Percentiles rank a stretch among this genome's conserved stretches.
Conservation (phyloP, 2,888 invertebrate species). For the Argyresthia goedartella region DNA sequence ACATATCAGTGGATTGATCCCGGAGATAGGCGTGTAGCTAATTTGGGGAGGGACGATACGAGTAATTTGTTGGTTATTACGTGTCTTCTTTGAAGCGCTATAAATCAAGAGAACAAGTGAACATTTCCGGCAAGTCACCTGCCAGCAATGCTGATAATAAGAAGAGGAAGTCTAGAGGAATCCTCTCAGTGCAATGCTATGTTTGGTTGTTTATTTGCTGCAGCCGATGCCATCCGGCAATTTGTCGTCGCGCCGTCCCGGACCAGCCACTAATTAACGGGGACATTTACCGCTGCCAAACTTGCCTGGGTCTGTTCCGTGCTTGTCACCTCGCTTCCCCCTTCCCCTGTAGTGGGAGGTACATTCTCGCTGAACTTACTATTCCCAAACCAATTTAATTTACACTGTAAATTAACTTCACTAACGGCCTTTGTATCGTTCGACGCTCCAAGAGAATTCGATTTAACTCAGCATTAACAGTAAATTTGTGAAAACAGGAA, state of each 20-base stretch:
- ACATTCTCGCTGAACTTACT: background rate
- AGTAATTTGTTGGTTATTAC: too few relatives aligned
- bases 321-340: background rate
- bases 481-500: background rate
- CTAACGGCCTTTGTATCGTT: too few relatives aligned
- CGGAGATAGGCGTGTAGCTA: too few relatives aligned
- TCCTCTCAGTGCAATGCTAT: background rate
- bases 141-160: background rate
- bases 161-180: background rate
- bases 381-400: background rate
- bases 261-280: slow-evolving; percentile 57
- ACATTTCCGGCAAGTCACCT: too few relatives aligned
- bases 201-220: background rate
- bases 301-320: slow-evolving; percentile 29
- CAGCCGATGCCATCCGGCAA: slow-evolving; percentile 30
- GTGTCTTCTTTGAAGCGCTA: too few relatives aligned
- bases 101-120: too few relatives aligned
- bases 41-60: too few relatives aligned
- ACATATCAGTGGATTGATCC: too few relatives aligned
- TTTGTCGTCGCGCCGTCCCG: slow-evolving; percentile 49
- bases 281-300: slow-evolving; percentile 55
- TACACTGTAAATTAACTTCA: background rate
- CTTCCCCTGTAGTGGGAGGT: background rate
- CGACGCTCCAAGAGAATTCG: too few relatives aligned
- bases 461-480: too few relatives aligned